Evolutionary conservation across 2,113 vertebrate genomes (phyloP), one percentile per base, ranked within the genome.

Genomic region (Megaleporinus macrocephalus): DNA sequence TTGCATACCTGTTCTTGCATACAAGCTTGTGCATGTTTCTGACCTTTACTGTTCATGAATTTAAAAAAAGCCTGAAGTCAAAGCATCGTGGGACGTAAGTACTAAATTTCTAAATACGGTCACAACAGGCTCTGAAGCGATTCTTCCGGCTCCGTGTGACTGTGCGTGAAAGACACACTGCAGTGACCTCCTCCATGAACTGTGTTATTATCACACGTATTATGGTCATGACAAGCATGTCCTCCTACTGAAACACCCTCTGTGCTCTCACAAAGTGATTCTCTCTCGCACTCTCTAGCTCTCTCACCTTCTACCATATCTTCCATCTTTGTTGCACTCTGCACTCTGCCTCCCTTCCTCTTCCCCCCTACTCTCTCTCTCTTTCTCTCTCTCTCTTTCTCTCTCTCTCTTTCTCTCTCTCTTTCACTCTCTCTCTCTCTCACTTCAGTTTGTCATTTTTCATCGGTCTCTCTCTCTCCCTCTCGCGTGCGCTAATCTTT

Each of bases 371-470:
- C 33, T 53, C 57, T 7, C 76, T 69, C 14, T 62, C 41, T 13
- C 49, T 30, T 22, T 16, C 13, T 29, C 65, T 24, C 71, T 66
- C 78, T 63, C 51, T 79, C 82, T 61, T 30, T 62, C 53, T 10
- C 76, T 68, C 20, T 62, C 53, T 12, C 57, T 30, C 29, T n/a
- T 7, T 33, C 63, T 24, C 73, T 70, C 79, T 63, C 80, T 51
- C 74, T 49, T 63, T 77, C 65, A 76, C 44, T 49, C n/a, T 78
- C 57, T 51, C 66, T 73, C 62, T 81, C 59, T 55, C 73, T 73
- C 73, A n/a, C n/a, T n/a, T n/a, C 53, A 89, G 89, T 93, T 92
- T 93, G 92, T 93, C 93, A 93, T 93, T 92, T 94, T 92, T 92
- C 91, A 92, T 91, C 90, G 73, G 84, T 87, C 87, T 61, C 65